These are phyloP conservation scores for Drosophila athabasca DNA, from an alignment of 1,140 invertebrate genomes.

Conservation along the genomic window DNA sequence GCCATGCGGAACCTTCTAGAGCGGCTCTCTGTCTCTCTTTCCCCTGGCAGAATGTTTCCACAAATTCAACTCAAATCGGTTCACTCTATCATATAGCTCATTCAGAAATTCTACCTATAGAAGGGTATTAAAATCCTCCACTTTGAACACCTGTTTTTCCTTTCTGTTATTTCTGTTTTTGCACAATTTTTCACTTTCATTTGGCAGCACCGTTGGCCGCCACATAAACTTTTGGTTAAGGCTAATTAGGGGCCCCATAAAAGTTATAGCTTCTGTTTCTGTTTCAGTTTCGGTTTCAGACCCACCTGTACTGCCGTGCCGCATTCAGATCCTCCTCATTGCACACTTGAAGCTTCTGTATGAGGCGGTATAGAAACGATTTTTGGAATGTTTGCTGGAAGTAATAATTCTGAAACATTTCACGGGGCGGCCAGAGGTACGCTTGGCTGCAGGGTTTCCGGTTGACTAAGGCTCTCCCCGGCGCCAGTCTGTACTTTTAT, in stretches of 20 bases:
- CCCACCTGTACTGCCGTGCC: conserved; percentile 50
- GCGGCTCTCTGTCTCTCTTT: too few species aligned
- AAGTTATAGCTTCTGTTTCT: conserved; percentile 31
- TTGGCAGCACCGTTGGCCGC: conserved; percentile 2
- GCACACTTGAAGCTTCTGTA: conserved; percentile 72
- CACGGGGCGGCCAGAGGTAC: conserved; percentile 30
- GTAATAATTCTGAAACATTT: conserved; percentile 72
- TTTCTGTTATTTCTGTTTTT: too few species aligned
- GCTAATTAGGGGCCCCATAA: conserved; percentile 53
- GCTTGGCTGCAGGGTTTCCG: conserved; percentile 36
- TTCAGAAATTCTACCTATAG: too few species aligned
- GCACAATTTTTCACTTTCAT: conserved; percentile 64
- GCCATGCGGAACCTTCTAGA: too few species aligned
- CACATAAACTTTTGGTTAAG: conserved; percentile 47
- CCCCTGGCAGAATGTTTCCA: too few species aligned
- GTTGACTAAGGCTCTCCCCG: conserved; percentile 46
- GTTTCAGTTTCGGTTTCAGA: conserved; percentile 15
- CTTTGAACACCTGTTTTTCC: neutral
- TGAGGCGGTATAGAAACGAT: conserved; percentile 64
- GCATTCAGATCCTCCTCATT: conserved; percentile 53
- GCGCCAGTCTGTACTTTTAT: conserved; percentile 46
- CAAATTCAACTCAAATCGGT: too few species aligned
- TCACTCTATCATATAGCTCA: too few species aligned
- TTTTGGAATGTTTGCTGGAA: conserved; percentile 63
- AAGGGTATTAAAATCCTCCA: too few species aligned